These are phyloP conservation scores for Cladorhizidae sp. DNA, from an alignment of 37 sponge, comb jelly and placozoan species.

Conservation along the genomic window DNA sequence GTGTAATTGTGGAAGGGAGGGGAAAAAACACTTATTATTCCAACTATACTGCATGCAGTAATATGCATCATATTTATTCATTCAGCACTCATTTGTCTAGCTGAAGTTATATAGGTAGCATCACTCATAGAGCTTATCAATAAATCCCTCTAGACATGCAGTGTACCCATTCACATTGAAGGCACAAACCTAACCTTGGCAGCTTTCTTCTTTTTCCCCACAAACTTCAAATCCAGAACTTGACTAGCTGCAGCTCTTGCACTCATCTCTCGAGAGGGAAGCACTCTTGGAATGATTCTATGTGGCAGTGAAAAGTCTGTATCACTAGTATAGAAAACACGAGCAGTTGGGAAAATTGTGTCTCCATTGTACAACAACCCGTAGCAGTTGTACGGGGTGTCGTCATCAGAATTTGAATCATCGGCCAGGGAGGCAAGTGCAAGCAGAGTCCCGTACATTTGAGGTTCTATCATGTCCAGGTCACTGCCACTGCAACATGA, in stretches of 20 bases:
- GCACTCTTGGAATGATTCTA: slow-evolving; percentile 20
- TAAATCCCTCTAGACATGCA: background rate
- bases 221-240: background rate
- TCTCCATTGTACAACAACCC: slow-evolving; percentile 51
- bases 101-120: too few relatives aligned
- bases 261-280: background rate
- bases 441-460: background rate
- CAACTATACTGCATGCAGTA: too few relatives aligned
- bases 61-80: too few relatives aligned
- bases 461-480: background rate
- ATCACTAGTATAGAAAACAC: slow-evolving; percentile 5
- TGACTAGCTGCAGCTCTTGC: background rate
- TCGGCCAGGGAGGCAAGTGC: background rate
- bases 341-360: slow-evolving; percentile 13
- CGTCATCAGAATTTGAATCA: slow-evolving; percentile 3
- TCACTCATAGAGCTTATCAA: too few relatives aligned
- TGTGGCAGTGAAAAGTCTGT: slow-evolving; percentile 4
- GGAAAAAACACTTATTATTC: too few relatives aligned
- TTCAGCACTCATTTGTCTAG: too few relatives aligned
- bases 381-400: background rate
- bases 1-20: too few relatives aligned
- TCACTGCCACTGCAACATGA: background rate
- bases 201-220: background rate
- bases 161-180: background rate
- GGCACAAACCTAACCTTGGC: slow-evolving; percentile 7